Evolutionary conservation across 2,888 invertebrate species (phyloP).

Genomic region (Xanthorhoe spadicearia): DNA sequence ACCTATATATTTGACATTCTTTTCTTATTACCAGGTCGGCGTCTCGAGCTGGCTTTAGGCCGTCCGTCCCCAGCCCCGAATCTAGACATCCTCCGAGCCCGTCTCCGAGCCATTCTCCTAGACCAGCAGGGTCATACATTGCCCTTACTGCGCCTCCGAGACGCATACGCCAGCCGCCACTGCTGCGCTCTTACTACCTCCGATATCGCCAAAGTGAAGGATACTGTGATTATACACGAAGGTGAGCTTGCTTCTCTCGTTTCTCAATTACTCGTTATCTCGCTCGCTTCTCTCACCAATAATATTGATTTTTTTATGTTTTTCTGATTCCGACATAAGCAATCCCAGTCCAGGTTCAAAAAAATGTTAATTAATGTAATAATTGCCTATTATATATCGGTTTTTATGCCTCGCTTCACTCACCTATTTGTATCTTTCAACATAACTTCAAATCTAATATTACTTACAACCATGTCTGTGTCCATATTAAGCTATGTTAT

Average conservation of each 20-base stretch:
- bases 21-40: slow-evolving; percentile 73
- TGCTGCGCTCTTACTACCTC: slow-evolving; percentile 90
- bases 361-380: too few species aligned
- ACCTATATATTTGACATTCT: too few species aligned
- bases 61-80: slow-evolving; percentile 86
- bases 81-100: slow-evolving; percentile 86
- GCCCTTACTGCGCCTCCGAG: slow-evolving; percentile 92
- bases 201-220: slow-evolving; percentile 89
- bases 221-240: slow-evolving; percentile 85
- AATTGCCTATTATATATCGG: too few species aligned
- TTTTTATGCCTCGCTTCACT: too few species aligned
- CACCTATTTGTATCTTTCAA: too few species aligned
- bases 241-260: slow-evolving; percentile 36
- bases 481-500: background rate
- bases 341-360: too few species aligned
- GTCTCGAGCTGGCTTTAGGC: slow-evolving; percentile 90
- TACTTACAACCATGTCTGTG: too few species aligned
- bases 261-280: background rate
- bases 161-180: slow-evolving; percentile 92
- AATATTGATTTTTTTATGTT: background rate
- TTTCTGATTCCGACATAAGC: too few species aligned
- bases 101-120: slow-evolving; percentile 89
- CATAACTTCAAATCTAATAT: too few species aligned
- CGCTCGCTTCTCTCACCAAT: background rate
- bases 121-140: slow-evolving; percentile 90